Evolutionary conservation across 2,797 vertebrate genomes (phyloP).

Genomic region (Setipinna tenuifilis): DNA sequence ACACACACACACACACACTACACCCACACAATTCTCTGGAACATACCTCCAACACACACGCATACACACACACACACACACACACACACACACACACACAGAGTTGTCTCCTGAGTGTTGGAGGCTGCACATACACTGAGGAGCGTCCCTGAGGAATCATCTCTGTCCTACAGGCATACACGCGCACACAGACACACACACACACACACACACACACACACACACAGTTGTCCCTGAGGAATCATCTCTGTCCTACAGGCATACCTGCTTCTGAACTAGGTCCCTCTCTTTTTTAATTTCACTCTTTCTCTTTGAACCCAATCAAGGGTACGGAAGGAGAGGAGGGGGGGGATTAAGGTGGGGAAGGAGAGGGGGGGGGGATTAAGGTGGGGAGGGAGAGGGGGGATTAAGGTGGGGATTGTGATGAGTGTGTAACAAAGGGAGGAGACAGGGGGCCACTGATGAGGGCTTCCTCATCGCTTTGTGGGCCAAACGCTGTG

Average conservation of each 20-base stretch:
- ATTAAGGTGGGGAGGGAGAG: too few relatives aligned
- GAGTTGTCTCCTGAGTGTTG: neutral
- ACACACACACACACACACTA: slow-evolving; percentile 8
- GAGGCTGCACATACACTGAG: neutral
- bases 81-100: neutral
- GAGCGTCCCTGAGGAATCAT: slow-evolving; percentile 76
- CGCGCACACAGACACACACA: slow-evolving; percentile 2
- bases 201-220: neutral
- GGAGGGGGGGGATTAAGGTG: slow-evolving; percentile 22
- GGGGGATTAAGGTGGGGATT: neutral
- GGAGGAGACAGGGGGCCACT: neutral
- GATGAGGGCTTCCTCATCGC: neutral
- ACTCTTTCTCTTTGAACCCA: slow-evolving; percentile 34
- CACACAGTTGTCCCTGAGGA: slow-evolving; percentile 61
- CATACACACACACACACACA: neutral
- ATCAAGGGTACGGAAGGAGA: slow-evolving; percentile 4
- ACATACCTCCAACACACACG: neutral
- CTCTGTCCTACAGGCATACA: slow-evolving; percentile 86
- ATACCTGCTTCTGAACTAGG: slow-evolving; percentile 78
- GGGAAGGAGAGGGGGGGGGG: neutral
- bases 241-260: slow-evolving; percentile 86
- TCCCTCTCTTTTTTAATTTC: slow-evolving; percentile 24
- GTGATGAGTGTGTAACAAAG: neutral
- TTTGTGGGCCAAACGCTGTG: neutral
- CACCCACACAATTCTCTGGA: neutral